Evolutionary conservation across 2,113 vertebrate genomes (phyloP), one percentile per base, ranked within the genome.

Genomic region (Peromyscus leucopus): DNA sequence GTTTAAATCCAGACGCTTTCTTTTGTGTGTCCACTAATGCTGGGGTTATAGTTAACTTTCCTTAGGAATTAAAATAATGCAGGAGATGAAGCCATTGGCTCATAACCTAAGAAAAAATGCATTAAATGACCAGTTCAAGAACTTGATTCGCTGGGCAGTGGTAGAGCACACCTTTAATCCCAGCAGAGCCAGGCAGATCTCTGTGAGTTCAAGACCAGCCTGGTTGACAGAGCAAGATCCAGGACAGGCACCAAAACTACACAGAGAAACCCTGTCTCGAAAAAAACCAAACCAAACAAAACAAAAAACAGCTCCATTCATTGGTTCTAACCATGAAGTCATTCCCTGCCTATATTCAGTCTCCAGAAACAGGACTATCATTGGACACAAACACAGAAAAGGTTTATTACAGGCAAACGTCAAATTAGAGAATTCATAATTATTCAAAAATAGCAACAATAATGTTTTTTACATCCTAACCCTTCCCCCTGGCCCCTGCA

Each of bases 361-460:
- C 63, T 26, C 78, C 55, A 69, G 33, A 93, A 94, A 17, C 80
- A 74, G 57, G 36, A 72, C 97, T 95, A 95, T 93, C 48, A 72
- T 4, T 93, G 39, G 8, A 63, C 16, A 89, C 1, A 75, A 48
- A 93, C 17, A 78, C 7, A 71, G 31, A n/a, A 39, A 93, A 51
- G 0, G 0, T 72, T 59, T 57, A 79, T 92, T 55, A 91, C 51
- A 48, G 33, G 28, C 74, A 93, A 67, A 91, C 61, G 39, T 48
- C n/a, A 88, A 94, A 72, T 74, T 67, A 90, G 26, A 86, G 2
- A 9, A 86, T 88, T 90, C 26, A 67, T 36, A 16, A 31, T 79
- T 75, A 94, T 21, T 91, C 61, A 46, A 65, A 96, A 91, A 67
- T 61, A 93, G 12, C 36, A 90, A 39, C 80, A 78, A 71, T 69